A percentile compares a stretch with the other conserved stretches of the same genome.
These are phyloP conservation scores for Oscheius sp. DNA, from an alignment of 2,888 invertebrate species.

Conservation along the genomic window DNA sequence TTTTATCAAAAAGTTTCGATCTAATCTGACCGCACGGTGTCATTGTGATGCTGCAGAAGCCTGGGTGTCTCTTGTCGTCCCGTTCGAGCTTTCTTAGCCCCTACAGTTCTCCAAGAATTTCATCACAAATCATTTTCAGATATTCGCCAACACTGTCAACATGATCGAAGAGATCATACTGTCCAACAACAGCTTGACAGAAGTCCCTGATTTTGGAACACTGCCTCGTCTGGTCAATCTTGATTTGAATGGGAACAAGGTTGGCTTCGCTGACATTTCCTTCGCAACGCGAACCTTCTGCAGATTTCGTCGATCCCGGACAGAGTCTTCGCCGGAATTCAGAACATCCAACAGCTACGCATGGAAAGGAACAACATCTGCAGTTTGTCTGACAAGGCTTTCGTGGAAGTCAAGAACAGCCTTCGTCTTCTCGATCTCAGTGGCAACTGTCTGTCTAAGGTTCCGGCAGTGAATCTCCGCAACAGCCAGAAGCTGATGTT, in stretches of 20 bases:
- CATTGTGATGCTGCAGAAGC: background rate
- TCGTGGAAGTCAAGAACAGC: conserved; percentile 64
- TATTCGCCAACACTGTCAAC: conserved; percentile 43
- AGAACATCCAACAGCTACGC: conserved; percentile 54
- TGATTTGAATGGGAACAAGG: conserved; percentile 57
- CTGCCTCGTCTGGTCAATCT: conserved; percentile 48
- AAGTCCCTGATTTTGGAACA: conserved; percentile 59
- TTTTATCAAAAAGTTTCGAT: no score
- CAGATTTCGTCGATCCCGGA: conserved; percentile 53
- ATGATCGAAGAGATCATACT: conserved; percentile 59
- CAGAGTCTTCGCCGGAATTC: conserved; percentile 48
- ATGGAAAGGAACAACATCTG: conserved; percentile 64
- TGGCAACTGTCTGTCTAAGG: conserved; percentile 83
- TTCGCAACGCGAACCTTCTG: background rate
- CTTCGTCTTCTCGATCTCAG: conserved; percentile 86
- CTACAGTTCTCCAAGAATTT: no score
- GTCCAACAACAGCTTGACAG: conserved; percentile 55
- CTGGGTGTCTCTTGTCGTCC: conserved; percentile 27
- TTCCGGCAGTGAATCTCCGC: conserved; percentile 87
- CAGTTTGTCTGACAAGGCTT: conserved; percentile 58
- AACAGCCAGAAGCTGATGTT: conserved; percentile 82
- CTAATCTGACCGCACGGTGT: background rate
- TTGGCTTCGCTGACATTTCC: conserved; percentile 18
- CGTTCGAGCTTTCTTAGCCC: background rate
- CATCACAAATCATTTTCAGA: conserved; percentile 8